Evolutionary conservation across 2,797 vertebrate species (phyloP).

Genomic region (Myotis vivesi): DNA sequence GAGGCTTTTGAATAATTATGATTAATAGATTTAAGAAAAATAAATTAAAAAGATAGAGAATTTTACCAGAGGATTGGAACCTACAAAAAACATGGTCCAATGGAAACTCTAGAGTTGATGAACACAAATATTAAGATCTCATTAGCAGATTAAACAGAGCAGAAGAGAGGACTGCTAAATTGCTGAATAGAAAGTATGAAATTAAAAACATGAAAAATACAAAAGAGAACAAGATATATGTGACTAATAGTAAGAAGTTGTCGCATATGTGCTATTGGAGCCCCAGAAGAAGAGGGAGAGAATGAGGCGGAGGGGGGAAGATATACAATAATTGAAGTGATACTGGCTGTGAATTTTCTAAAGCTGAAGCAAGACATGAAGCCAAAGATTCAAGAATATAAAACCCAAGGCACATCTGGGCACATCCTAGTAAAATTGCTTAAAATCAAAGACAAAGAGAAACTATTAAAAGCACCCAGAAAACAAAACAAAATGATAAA

Average conservation of each 20-base stretch:
- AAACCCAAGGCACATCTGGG: not conserved
- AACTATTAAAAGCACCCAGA: not conserved
- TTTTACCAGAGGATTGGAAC: not conserved
- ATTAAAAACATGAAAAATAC: not conserved
- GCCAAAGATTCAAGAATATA: not conserved
- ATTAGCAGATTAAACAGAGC: not conserved
- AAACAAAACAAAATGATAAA: not conserved
- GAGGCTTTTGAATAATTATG: not conserved
- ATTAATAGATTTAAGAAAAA: constrained; percentile 17
- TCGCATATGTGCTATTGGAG: not conserved
- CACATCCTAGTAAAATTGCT: not conserved
- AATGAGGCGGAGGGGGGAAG: accelerated
- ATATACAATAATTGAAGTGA: not conserved
- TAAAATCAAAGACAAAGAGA: constrained; percentile 40
- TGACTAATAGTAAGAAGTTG: not conserved
- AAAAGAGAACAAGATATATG: not conserved
- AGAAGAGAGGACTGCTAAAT: not conserved
- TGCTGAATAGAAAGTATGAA: not conserved
- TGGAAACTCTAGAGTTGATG: not conserved
- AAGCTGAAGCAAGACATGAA: not conserved
- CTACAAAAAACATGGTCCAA: not conserved
- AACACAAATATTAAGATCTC: not conserved
- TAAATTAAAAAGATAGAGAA: not conserved
- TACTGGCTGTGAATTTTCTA: not conserved
- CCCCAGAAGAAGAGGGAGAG: not conserved